phyloP scores from a whole-genome alignment of 2,797 vertebrate genomes.

The Sylvia borin region DNA sequence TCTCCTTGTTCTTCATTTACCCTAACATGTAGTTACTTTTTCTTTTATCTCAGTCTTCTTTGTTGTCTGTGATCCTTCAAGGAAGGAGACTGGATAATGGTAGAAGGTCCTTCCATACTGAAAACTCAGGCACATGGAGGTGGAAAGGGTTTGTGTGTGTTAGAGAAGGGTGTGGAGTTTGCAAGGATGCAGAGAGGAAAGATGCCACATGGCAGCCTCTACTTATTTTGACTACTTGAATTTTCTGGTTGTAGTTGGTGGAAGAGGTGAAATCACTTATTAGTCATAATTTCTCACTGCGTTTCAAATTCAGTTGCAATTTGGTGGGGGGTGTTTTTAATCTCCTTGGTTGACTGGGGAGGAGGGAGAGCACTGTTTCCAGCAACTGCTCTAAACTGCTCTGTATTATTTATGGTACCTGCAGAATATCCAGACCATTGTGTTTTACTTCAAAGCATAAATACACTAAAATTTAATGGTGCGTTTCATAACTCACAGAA shows the following conservation, averaged over 20 bases:
- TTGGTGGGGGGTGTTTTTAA: background rate
- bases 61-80: background rate
- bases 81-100: background rate
- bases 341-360: background rate
- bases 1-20: background rate
- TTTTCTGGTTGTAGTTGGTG: background rate
- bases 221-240: background rate
- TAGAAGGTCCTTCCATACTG: background rate
- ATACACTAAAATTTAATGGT: slow-evolving; percentile 51
- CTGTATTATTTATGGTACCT: slow-evolving; percentile 53
- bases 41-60: background rate
- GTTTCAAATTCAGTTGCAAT: background rate
- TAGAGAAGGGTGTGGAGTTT: background rate
- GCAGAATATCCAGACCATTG: slow-evolving; percentile 56
- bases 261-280: background rate
- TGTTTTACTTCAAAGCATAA: slow-evolving; percentile 58
- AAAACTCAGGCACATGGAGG: background rate
- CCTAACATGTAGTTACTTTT: background rate
- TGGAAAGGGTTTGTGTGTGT: background rate
- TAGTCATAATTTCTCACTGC: background rate
- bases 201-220: background rate
- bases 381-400: slow-evolving; percentile 5
- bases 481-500: slow-evolving; percentile 11
- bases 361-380: background rate
- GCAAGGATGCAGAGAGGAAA: background rate